Percentiles rank a stretch among this genome's conserved stretches.
phyloP scores from a whole-genome alignment of 1,140 invertebrate species.

The Carcinoscorpius rotundicauda region DNA sequence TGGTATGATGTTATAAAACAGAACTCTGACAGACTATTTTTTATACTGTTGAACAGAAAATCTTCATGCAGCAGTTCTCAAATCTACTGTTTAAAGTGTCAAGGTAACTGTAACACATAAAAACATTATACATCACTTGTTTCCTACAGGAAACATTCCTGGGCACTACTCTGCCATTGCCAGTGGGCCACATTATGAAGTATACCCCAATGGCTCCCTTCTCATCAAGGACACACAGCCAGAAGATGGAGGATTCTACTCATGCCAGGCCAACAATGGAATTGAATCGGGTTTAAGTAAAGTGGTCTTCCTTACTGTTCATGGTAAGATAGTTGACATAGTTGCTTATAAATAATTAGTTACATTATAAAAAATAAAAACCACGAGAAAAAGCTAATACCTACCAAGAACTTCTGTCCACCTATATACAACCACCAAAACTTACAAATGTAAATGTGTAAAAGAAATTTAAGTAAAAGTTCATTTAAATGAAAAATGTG shows the following conservation, averaged over 20 bases:
- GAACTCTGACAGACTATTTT: no score
- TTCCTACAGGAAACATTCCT: slow-evolving; percentile 14
- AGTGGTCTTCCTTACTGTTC: slow-evolving; percentile 48
- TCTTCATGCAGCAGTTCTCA: no score
- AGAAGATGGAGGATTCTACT: slow-evolving; percentile 35
- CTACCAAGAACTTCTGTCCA: no score
- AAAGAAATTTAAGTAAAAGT: no score
- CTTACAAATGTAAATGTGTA: no score
- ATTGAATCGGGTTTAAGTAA: slow-evolving; percentile 50
- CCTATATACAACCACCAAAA: no score
- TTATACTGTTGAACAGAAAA: no score
- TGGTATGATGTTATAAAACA: no score
- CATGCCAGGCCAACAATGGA: slow-evolving; percentile 47
- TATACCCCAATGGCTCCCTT: slow-evolving; percentile 23
- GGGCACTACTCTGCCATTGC: slow-evolving; percentile 21
- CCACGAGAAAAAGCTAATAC: no score
- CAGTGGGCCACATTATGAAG: slow-evolving; percentile 25
- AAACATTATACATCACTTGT: not conserved
- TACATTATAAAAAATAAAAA: no score
- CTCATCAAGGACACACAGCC: slow-evolving; percentile 25
- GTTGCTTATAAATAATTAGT: no score
- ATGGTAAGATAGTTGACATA: slow-evolving; percentile 38
- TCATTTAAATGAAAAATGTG: no score
- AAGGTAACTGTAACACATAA: not conserved
- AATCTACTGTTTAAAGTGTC: not conserved